Conservation (phyloP, 2,797 vertebrate species). For the Dipus sagitta region DNA sequence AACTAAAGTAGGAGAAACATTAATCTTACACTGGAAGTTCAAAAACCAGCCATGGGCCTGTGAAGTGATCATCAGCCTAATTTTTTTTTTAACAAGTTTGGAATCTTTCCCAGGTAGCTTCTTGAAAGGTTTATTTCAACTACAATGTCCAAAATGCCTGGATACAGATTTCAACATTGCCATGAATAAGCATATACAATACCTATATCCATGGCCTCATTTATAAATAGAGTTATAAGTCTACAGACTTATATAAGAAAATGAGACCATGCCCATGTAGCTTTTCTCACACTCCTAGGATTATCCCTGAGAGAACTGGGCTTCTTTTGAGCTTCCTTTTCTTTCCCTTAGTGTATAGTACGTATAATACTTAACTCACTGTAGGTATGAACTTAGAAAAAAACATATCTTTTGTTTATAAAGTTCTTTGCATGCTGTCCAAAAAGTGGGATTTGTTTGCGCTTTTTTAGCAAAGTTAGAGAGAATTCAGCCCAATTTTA, state of each 20-base stretch:
- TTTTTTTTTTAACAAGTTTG: slow-evolving; percentile 1
- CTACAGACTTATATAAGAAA: background rate
- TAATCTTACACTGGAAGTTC: slow-evolving; percentile 17
- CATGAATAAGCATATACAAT: background rate
- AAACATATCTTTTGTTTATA: background rate
- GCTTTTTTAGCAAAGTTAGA: background rate
- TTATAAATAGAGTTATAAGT: background rate
- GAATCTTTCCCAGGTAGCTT: background rate
- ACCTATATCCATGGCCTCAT: background rate
- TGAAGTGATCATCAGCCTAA: background rate
- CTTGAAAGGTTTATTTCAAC: background rate
- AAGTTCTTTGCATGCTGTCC: background rate
- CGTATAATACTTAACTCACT: background rate
- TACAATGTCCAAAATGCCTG: background rate
- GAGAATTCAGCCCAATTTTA: background rate
- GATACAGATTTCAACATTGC: background rate
- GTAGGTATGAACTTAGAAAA: background rate
- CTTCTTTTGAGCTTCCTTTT: background rate
- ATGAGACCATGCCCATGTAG: background rate
- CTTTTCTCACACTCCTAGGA: background rate
- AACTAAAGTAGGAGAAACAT: slow-evolving; percentile 53
- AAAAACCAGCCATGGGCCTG: background rate
- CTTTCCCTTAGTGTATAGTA: background rate
- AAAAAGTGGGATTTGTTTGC: background rate
- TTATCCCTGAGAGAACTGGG: background rate